Percentiles rank a stretch among this genome's conserved stretches.
Conservation (phyloP, 2,888 invertebrate species). For the Caenorhabditis sp. region DNA sequence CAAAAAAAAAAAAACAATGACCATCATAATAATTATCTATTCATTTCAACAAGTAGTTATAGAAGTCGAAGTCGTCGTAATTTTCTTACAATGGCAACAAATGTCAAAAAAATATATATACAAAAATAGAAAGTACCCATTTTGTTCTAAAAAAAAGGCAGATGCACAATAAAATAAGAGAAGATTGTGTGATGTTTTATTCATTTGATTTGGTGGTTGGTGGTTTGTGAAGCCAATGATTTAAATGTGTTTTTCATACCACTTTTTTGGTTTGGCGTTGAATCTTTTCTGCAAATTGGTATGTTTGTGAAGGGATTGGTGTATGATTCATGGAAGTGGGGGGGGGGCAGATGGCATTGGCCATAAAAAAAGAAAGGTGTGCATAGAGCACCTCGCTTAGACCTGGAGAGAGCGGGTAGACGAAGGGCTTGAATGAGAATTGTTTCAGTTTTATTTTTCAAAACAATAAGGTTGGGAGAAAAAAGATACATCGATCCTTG, state of each 20-base stretch:
- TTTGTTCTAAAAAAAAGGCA: background rate
- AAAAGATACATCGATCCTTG: no score
- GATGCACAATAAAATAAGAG: background rate
- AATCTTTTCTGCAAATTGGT: conserved; percentile 50
- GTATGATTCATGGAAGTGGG: no score
- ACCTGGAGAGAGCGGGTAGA: no score
- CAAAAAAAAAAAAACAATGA: background rate
- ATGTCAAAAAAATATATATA: conserved; percentile 5
- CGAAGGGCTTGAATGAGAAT: no score
- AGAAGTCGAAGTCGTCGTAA: background rate
- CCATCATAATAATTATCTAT: background rate
- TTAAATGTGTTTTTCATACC: conserved; percentile 56
- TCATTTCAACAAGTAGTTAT: background rate
- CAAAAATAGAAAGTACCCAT: conserved; percentile 6
- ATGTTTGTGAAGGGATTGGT: background rate
- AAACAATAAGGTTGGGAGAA: no score
- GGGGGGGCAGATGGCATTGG: no score
- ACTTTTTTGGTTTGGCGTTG: conserved; percentile 52
- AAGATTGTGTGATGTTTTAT: background rate
- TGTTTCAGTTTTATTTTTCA: no score
- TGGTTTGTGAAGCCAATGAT: background rate
- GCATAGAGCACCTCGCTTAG: no score
- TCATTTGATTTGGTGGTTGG: background rate
- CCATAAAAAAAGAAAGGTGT: no score
- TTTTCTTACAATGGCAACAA: background rate